These are phyloP conservation scores for Centrocercus urophasianus DNA, from an alignment of 2,113 vertebrate genomes.

Conservation along the genomic window DNA sequence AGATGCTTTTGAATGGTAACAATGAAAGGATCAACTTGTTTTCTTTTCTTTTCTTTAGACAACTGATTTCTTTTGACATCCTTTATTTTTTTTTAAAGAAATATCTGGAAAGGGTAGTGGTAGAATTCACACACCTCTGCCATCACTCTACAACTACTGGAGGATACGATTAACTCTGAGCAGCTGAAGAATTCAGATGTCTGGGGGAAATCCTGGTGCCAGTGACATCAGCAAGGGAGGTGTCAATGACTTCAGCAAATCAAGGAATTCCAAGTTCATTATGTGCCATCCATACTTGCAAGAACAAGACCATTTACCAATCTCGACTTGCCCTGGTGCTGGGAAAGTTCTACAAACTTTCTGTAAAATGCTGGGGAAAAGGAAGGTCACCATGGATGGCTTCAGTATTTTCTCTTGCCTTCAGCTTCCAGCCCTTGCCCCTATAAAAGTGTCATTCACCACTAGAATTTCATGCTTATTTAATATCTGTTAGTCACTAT, in stretches of 20 bases:
- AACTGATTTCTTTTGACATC: slow-evolving; percentile 38
- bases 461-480: slow-evolving; percentile 64
- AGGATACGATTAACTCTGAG: neutral
- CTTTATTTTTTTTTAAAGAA: neutral
- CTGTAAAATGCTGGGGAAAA: slow-evolving; percentile 10
- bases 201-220: neutral
- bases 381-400: slow-evolving; percentile 24
- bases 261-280: neutral
- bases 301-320: neutral
- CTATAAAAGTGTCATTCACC: slow-evolving; percentile 65
- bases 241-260: neutral
- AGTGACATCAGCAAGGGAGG: neutral
- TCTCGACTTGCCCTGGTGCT: accelerated
- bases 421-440: slow-evolving; percentile 3
- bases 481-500: slow-evolving; percentile 67
- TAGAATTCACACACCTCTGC: slow-evolving; percentile 7
- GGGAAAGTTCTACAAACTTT: neutral
- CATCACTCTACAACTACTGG: neutral
- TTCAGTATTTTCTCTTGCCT: slow-evolving; percentile 41
- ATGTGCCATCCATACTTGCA: neutral
- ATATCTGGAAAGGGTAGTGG: neutral
- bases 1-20: slow-evolving; percentile 15
- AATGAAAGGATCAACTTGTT: slow-evolving; percentile 37
- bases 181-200: neutral
- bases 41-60: slow-evolving; percentile 29